Percentiles rank a stretch among this genome's conserved stretches.
Evolutionary conservation across 2,113 vertebrate genomes (phyloP).

Genomic region (Leptosomus discolor): DNA sequence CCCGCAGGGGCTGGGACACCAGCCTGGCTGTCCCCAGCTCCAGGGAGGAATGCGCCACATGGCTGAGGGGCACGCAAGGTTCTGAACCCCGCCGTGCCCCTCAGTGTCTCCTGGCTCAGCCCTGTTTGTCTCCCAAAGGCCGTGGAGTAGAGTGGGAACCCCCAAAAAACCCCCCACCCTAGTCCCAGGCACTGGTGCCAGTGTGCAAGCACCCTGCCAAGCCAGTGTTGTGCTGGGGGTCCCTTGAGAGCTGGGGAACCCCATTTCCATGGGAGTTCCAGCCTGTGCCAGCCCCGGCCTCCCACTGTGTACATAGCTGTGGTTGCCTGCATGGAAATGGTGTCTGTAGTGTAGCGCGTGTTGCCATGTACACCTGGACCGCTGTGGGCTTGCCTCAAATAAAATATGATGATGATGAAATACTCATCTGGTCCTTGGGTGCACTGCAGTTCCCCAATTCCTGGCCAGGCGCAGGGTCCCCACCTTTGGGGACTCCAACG

Average conservation of each 20-base stretch:
- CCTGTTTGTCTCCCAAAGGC: neutral
- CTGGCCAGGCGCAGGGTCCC: accelerated
- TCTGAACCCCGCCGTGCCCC: accelerated
- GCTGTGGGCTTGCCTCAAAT: constrained; percentile 62
- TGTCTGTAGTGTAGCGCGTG: neutral
- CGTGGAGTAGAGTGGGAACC: neutral
- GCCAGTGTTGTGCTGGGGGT: neutral
- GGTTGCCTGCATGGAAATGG: constrained; percentile 50
- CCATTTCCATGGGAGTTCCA: neutral
- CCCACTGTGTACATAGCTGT: neutral
- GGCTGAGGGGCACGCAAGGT: neutral
- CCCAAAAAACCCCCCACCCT: neutral
- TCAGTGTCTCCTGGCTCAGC: neutral
- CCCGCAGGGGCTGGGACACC: accelerated
- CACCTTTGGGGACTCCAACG: accelerated
- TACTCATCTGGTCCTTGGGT: neutral
- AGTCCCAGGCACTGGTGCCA: neutral
- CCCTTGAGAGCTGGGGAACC: neutral
- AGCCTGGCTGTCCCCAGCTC: accelerated
- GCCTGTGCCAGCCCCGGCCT: neutral
- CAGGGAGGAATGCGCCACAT: neutral
- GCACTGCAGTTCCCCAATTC: accelerated
- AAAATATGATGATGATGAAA: constrained; percentile 52
- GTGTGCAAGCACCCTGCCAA: accelerated
- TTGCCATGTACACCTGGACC: constrained; percentile 17